phyloP scores from a whole-genome alignment of 2,113 vertebrate species.

The Calidris pygmaea region DNA sequence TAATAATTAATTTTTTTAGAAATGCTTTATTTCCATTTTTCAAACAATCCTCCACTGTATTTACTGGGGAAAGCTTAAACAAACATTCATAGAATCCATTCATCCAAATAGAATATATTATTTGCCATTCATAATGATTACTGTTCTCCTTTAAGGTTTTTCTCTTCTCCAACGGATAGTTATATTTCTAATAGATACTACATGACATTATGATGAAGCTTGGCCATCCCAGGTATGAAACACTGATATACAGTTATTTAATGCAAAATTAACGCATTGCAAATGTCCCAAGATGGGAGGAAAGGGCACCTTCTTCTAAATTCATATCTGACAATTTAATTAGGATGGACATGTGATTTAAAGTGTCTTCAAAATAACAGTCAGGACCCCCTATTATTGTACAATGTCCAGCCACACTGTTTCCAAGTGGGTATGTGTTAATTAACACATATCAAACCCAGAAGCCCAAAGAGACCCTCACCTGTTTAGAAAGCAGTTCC shows the following conservation, averaged over 20 bases:
- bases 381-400: background rate
- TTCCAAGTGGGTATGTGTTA: background rate
- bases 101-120: background rate
- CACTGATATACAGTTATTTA: background rate
- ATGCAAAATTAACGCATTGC: background rate
- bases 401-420: background rate
- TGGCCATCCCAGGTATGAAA: background rate
- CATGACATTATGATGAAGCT: background rate
- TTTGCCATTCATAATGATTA: background rate
- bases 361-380: background rate
- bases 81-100: background rate
- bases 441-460: background rate
- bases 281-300: background rate
- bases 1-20: background rate
- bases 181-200: background rate
- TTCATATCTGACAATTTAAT: background rate
- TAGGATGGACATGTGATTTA: background rate
- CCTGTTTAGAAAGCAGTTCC: conserved; percentile 86
- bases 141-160: background rate
- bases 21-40: background rate
- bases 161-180: background rate
- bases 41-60: background rate
- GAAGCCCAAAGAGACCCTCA: conserved; percentile 37
- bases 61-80: background rate
- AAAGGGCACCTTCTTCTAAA: background rate